Conservation (phyloP, 2,113 vertebrate species). For the Tetrao urogallus region DNA sequence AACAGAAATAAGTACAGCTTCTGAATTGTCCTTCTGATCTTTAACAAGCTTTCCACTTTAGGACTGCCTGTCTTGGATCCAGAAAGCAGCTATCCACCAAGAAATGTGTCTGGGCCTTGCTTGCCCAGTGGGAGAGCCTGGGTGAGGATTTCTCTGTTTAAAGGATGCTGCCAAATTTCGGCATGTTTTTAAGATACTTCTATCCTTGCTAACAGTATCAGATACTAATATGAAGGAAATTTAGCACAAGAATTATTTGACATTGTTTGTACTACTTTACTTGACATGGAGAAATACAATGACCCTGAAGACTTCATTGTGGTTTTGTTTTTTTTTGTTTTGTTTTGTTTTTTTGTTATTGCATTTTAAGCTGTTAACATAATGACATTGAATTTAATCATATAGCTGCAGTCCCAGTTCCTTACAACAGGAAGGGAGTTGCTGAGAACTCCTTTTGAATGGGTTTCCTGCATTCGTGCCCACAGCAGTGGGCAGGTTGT, state of each 20-base stretch:
- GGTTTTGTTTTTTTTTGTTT: not conserved
- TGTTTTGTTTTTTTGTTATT: not conserved
- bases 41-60: not conserved
- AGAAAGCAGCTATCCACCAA: not conserved
- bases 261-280: not conserved
- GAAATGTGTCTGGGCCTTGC: not conserved
- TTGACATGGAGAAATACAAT: slow-evolving; percentile 24
- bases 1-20: not conserved
- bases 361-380: not conserved
- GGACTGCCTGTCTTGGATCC: not conserved
- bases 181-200: not conserved
- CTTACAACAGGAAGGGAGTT: slow-evolving; percentile 58
- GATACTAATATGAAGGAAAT: not conserved
- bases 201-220: not conserved
- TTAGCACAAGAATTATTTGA: not conserved
- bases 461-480: slow-evolving; percentile 1
- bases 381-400: slow-evolving; percentile 12
- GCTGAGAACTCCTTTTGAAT: slow-evolving; percentile 54
- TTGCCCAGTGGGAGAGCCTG: not conserved
- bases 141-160: not conserved
- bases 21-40: not conserved
- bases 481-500: fast-evolving
- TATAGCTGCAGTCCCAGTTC: not conserved
- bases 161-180: not conserved
- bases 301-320: slow-evolving; percentile 24